Evolutionary conservation across 92 coral and sea anemone species (phyloP).

Genomic region (Phenganax subtilis): DNA sequence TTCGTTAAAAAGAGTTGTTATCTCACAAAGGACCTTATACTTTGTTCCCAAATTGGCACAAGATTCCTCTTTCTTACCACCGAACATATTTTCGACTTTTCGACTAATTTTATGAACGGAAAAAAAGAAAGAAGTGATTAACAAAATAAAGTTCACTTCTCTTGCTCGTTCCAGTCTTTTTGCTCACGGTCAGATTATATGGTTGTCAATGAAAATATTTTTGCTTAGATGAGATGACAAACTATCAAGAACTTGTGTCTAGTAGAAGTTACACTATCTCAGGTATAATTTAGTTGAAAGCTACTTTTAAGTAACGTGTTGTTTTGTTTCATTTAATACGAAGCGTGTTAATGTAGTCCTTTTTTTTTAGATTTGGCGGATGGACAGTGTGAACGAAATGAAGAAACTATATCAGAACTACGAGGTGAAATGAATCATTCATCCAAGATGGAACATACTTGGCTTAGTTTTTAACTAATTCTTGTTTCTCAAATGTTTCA

Average conservation of each 20-base stretch:
- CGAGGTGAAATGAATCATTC: conserved; percentile 33
- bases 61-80: no score
- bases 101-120: background rate
- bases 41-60: no score
- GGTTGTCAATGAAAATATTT: background rate
- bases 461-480: background rate
- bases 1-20: background rate
- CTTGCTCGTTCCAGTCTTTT: background rate
- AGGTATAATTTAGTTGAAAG: background rate
- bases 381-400: background rate
- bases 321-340: background rate
- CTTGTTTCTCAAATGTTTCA: background rate
- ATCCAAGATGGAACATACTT: conserved; percentile 9
- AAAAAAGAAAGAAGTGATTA: no score
- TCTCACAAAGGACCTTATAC: no score
- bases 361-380: conserved; percentile 8
- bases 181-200: background rate
- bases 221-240: conserved; percentile 9
- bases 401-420: conserved; percentile 15
- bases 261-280: conserved; percentile 1
- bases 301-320: background rate
- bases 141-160: no score
- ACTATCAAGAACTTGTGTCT: conserved; percentile 7
- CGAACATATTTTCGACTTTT: no score
- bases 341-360: background rate